Conservation (phyloP, 2,888 invertebrate genomes). For the Hecatera dysodea region DNA sequence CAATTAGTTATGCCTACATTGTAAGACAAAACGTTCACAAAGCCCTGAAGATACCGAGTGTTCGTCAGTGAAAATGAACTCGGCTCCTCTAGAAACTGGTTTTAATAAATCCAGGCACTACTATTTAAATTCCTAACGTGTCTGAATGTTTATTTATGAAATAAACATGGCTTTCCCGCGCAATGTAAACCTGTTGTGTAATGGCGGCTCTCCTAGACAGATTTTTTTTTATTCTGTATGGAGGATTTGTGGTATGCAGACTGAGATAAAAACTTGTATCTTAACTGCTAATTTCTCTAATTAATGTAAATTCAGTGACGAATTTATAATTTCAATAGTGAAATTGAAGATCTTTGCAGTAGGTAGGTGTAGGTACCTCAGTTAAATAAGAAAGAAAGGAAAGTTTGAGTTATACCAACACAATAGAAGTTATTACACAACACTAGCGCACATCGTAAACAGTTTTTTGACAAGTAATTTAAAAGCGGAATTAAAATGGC, state of each 20-base stretch:
- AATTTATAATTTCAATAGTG: not conserved
- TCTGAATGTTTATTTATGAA: constrained; percentile 40
- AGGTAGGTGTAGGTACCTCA: too few relatives aligned
- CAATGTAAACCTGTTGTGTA: constrained; percentile 45
- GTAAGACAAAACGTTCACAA: constrained; percentile 1
- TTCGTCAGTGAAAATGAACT: constrained; percentile 31
- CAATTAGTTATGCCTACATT: constrained; percentile 12
- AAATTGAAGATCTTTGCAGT: not conserved
- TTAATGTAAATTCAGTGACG: not conserved
- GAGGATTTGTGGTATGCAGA: constrained; percentile 9
- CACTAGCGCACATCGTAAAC: too few relatives aligned
- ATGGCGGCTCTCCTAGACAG: constrained; percentile 30
- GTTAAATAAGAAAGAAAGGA: constrained; percentile 1
- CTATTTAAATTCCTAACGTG: constrained; percentile 45
- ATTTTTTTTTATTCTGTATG: not conserved
- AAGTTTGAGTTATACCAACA: not conserved
- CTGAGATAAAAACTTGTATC: constrained; percentile 2
- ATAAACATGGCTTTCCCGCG: constrained; percentile 53
- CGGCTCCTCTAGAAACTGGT: constrained; percentile 39
- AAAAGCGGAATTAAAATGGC: too few relatives aligned
- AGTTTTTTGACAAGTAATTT: too few relatives aligned
- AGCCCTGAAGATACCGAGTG: constrained; percentile 6
- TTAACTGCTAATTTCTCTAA: not conserved
- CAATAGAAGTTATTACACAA: too few relatives aligned
- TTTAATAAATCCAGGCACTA: constrained; percentile 49